phyloP scores from a whole-genome alignment of 2,888 invertebrate genomes.

The Eilema sororculum region DNA sequence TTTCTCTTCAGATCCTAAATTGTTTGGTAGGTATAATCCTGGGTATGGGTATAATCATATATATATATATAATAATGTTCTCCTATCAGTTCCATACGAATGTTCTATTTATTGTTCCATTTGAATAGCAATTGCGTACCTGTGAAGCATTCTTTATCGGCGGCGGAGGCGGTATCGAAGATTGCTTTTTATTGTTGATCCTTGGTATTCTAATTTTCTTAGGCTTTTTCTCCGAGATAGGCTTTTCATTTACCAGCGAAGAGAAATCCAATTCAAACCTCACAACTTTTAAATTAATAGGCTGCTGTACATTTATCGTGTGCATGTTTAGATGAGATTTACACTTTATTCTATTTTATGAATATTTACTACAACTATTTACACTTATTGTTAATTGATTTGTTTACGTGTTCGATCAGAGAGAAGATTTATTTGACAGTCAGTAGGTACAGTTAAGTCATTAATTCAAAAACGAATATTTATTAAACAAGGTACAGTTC shows the following conservation, averaged over 20 bases:
- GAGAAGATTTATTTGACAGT: slow-evolving; percentile 5
- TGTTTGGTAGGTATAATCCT: background rate
- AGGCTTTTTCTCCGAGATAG: slow-evolving; percentile 57
- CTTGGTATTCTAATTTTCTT: slow-evolving; percentile 71
- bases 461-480: background rate
- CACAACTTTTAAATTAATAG: slow-evolving; percentile 81
- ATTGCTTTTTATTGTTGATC: slow-evolving; percentile 59
- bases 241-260: slow-evolving; percentile 57
- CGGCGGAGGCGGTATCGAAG: slow-evolving; percentile 71
- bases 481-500: background rate
- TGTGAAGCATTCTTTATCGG: slow-evolving; percentile 55
- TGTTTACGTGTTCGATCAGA: slow-evolving; percentile 28
- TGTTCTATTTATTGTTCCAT: slow-evolving; percentile 21
- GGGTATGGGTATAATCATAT: background rate
- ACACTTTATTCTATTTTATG: background rate
- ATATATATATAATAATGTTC: slow-evolving; percentile 16
- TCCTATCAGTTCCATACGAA: slow-evolving; percentile 15
- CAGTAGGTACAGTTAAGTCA: background rate
- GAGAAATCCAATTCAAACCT: slow-evolving; percentile 78
- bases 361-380: background rate
- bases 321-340: slow-evolving; percentile 62
- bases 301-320: slow-evolving; percentile 73
- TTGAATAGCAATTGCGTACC: slow-evolving; percentile 56
- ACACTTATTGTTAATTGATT: slow-evolving; percentile 25
- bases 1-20: background rate